Evolutionary conservation across 2,113 vertebrate genomes (phyloP).

Genomic region (Lamprologus tigripictilis): DNA sequence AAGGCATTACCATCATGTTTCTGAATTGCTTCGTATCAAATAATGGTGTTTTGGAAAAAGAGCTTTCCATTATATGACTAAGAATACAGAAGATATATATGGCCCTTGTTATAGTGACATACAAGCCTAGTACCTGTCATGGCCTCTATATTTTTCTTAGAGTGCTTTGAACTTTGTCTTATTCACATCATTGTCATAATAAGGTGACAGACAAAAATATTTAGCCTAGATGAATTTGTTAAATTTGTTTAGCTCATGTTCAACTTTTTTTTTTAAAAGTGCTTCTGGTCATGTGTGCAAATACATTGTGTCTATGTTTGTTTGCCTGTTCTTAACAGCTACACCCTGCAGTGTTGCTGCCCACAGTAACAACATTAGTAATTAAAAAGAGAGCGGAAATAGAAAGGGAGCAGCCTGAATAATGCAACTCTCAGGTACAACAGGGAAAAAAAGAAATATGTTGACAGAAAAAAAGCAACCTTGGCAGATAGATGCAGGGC

Average conservation of each 20-base stretch:
- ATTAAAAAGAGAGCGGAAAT: constrained; percentile 3
- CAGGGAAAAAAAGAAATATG: background rate
- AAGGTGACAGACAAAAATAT: background rate
- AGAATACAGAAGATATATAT: background rate
- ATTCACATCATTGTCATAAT: background rate
- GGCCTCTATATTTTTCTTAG: background rate
- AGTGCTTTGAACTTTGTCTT: background rate
- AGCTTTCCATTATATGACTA: background rate
- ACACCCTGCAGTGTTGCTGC: background rate
- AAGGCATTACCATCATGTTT: background rate
- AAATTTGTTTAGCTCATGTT: background rate
- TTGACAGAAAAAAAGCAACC: background rate
- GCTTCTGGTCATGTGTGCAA: background rate
- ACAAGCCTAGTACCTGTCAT: background rate
- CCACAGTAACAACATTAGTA: background rate
- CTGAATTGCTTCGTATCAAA: background rate
- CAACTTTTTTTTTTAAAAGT: background rate
- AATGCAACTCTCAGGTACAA: background rate
- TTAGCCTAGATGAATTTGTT: background rate
- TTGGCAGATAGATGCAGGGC: background rate
- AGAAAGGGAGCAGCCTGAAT: background rate
- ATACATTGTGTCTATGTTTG: background rate
- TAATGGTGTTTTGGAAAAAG: background rate
- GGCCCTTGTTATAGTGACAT: background rate
- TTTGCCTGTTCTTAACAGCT: background rate